phyloP scores from a whole-genome alignment of 1,140 invertebrate genomes.

The Neodiprion fabricii region DNA sequence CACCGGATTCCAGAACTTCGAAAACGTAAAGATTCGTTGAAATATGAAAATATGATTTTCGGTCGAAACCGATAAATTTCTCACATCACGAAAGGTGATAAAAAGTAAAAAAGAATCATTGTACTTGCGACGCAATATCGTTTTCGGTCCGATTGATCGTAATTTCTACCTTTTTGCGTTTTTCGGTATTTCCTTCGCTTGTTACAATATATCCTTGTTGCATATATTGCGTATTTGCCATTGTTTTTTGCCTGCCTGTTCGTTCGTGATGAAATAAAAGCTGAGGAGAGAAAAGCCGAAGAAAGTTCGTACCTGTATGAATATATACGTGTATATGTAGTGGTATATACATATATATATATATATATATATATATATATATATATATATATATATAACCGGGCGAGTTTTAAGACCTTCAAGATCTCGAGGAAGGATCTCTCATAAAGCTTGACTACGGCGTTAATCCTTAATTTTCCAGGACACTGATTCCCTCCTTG shows the following conservation, averaged over 20 bases:
- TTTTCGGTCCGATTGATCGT: neutral
- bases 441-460: neutral
- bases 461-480: conserved; percentile 50
- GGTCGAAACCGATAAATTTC: neutral
- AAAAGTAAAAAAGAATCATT: neutral
- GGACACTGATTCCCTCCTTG: conserved; percentile 27
- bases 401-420: neutral
- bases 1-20: neutral
- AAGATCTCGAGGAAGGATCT: neutral
- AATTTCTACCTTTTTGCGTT: neutral
- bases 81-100: neutral
- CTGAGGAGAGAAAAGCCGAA: neutral
- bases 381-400: neutral
- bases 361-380: neutral
- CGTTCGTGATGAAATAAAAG: too few species aligned
- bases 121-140: neutral
- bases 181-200: neutral
- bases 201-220: too few species aligned
- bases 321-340: neutral
- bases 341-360: neutral
- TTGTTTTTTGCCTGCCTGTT: too few species aligned
- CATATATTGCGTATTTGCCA: too few species aligned
- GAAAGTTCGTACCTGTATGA: neutral
- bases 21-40: neutral
- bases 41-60: neutral